Conservation (phyloP, 30 jellyfish, hydroid and myxozoan species). For the Aurelia aurita complex sp. Pacific region DNA sequence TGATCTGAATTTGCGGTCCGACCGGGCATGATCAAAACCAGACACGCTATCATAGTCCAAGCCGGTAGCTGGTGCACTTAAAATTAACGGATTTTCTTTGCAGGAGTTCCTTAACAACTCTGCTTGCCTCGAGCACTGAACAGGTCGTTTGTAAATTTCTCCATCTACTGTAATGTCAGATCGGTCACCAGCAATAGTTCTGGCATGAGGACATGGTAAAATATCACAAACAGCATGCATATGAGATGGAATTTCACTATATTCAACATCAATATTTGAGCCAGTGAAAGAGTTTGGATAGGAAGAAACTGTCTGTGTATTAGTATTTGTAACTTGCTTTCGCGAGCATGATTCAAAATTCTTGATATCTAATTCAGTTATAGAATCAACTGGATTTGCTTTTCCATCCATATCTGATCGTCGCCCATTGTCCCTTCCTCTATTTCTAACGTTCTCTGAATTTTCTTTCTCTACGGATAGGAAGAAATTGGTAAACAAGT, state of each 20-base stretch:
- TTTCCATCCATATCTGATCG: too few relatives aligned
- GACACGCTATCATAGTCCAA: background rate
- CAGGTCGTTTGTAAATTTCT: background rate
- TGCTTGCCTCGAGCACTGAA: constrained; percentile 10
- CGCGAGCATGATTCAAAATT: background rate
- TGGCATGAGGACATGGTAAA: constrained; percentile 62
- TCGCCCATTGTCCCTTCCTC: too few relatives aligned
- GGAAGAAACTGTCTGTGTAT: constrained; percentile 10
- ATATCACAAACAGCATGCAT: constrained; percentile 59
- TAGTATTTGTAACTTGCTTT: background rate
- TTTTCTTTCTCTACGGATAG: too few relatives aligned
- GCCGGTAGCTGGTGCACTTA: constrained; percentile 15
- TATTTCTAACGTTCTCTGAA: too few relatives aligned
- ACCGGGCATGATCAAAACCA: too few relatives aligned
- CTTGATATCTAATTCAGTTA: too few relatives aligned
- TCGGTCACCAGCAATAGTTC: background rate
- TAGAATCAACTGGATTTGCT: too few relatives aligned
- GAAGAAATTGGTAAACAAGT: too few relatives aligned
- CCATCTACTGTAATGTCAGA: background rate
- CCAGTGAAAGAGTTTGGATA: constrained; percentile 4
- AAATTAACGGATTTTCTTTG: background rate
- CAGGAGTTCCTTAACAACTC: background rate
- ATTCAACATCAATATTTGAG: background rate
- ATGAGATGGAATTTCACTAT: constrained; percentile 29
- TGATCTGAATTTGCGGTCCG: too few relatives aligned